A percentile compares a stretch with the other conserved stretches of the same genome.
Evolutionary conservation across 2,888 invertebrate species (phyloP).

Genomic region (Cantharis rustica): DNA sequence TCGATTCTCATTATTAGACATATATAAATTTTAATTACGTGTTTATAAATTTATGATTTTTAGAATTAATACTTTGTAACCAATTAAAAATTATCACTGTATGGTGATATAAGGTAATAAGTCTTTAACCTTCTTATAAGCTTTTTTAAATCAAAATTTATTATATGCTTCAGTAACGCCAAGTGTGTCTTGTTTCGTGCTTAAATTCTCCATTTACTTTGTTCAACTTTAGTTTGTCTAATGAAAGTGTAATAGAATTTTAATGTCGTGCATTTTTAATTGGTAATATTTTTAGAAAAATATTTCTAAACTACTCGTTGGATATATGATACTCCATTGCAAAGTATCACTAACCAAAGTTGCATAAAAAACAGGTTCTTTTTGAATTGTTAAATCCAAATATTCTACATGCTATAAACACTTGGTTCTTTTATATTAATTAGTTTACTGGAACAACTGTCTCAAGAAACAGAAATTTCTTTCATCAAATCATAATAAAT

Average conservation of each 20-base stretch:
- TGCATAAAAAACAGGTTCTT: background rate
- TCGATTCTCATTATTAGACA: conserved; percentile 15
- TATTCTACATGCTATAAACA: background rate
- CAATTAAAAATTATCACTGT: background rate
- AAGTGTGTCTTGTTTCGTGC: background rate
- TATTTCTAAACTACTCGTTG: background rate
- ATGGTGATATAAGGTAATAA: background rate
- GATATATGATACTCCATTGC: background rate
- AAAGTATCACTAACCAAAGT: background rate
- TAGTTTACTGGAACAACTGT: background rate
- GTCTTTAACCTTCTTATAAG: background rate
- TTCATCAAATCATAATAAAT: background rate
- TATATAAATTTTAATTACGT: background rate
- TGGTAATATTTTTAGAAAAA: background rate
- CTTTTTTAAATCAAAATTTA: background rate
- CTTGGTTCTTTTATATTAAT: background rate
- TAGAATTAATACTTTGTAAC: background rate
- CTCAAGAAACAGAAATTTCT: background rate
- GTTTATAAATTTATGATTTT: background rate
- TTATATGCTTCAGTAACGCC: background rate
- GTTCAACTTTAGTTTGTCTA: background rate
- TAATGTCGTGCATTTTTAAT: too few species aligned
- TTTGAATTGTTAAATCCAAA: background rate
- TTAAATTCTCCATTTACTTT: background rate
- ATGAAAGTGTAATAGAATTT: background rate